phyloP scores from a whole-genome alignment of 2,113 vertebrate genomes.

The Microcebus jonahi region DNA sequence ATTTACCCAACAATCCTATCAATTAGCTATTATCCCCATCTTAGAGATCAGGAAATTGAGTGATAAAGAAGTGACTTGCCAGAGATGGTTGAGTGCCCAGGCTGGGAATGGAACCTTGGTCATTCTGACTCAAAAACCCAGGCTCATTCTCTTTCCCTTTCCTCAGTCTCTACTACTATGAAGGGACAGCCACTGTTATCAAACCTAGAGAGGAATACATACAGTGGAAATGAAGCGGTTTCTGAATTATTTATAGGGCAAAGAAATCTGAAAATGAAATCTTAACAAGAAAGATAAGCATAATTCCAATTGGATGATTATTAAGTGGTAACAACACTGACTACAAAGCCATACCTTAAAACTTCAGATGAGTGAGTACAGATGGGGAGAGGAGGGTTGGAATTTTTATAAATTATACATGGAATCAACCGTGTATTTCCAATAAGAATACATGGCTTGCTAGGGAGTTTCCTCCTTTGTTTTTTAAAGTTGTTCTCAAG shows the following conservation, averaged over 20 bases:
- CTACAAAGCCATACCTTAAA: neutral
- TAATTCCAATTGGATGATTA: neutral
- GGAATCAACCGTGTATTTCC: too few relatives aligned
- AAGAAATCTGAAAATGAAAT: conserved; percentile 30
- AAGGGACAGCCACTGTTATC: neutral
- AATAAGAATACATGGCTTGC: neutral
- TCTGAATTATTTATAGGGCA: neutral
- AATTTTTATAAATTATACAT: neutral
- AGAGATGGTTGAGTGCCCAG: neutral
- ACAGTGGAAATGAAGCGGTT: neutral
- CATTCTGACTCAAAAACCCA: neutral
- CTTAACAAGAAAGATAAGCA: neutral
- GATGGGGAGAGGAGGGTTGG: neutral
- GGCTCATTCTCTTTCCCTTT: neutral
- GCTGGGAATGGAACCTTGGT: neutral
- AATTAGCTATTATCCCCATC: neutral
- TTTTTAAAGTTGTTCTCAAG: neutral
- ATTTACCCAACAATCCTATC: neutral
- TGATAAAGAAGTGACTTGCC: neutral
- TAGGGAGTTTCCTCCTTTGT: neutral
- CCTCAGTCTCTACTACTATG: rapidly evolving
- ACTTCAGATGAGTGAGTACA: neutral
- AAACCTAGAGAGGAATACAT: neutral
- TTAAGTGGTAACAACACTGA: neutral
- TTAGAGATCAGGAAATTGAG: neutral